These are phyloP conservation scores for Takifugu bimaculatus DNA, from an alignment of 2,113 vertebrate species.

Conservation along the genomic window DNA sequence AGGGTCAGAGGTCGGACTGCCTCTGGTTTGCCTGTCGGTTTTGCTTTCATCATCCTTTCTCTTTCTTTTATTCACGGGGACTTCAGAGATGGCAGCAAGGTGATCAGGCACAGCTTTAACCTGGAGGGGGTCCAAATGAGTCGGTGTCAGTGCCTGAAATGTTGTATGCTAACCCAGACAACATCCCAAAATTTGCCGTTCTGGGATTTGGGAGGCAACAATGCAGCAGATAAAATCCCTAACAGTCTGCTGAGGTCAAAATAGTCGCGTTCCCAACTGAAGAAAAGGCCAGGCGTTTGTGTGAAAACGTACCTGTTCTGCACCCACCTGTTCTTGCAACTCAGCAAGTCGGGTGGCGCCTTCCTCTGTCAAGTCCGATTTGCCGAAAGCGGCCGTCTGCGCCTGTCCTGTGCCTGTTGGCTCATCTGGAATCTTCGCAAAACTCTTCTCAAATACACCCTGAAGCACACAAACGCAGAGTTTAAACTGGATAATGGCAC, in stretches of 20 bases:
- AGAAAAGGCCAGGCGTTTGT: background rate
- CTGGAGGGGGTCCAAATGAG: constrained; percentile 56
- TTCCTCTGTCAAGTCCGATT: constrained; percentile 83
- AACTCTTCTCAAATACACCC: constrained; percentile 94
- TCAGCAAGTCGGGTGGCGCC: constrained; percentile 79
- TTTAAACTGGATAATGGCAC: too few relatives aligned
- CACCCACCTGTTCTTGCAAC: constrained; percentile 88
- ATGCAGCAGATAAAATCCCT: background rate
- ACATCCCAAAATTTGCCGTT: background rate
- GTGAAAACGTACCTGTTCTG: constrained; percentile 60
- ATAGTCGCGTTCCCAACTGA: too few relatives aligned
- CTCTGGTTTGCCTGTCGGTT: constrained; percentile 70
- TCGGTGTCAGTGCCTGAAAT: background rate
- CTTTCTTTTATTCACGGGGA: constrained; percentile 87
- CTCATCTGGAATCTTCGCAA: constrained; percentile 93
- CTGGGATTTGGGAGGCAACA: background rate
- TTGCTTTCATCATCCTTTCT: constrained; percentile 82
- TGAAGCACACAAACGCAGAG: constrained; percentile 37
- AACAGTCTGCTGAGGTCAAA: too few relatives aligned
- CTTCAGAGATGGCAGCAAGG: constrained; percentile 85
- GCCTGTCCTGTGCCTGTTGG: constrained; percentile 70
- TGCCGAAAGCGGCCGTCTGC: constrained; percentile 74
- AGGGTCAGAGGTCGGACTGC: constrained; percentile 64
- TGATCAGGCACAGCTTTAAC: constrained; percentile 88
- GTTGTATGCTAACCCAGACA: too few relatives aligned